Evolutionary conservation across 2,797 vertebrate species (phyloP).

Genomic region (Sebastes taczanowskii): DNA sequence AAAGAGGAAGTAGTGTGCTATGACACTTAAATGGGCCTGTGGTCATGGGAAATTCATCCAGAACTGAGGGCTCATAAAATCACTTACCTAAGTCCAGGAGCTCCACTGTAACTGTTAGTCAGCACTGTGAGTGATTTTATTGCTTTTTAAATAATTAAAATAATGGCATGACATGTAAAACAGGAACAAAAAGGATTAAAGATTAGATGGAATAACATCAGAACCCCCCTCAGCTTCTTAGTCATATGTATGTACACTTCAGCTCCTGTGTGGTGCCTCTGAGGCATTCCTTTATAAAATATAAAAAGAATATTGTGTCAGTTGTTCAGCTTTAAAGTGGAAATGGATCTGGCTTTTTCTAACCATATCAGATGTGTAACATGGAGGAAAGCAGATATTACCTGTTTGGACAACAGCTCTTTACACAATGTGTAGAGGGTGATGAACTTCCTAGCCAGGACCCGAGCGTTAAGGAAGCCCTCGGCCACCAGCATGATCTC

Average conservation of each 20-base stretch:
- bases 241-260: conserved; percentile 32
- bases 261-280: not conserved
- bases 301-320: conserved; percentile 1
- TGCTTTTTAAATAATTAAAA: conserved; percentile 40
- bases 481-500: conserved; percentile 98
- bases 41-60: conserved; percentile 51
- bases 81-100: conserved; percentile 21
- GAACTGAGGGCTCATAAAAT: conserved; percentile 54
- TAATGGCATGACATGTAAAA: conserved; percentile 26
- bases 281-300: not conserved
- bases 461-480: conserved; percentile 90
- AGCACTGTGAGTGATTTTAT: conserved; percentile 35
- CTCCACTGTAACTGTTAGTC: conserved; percentile 32
- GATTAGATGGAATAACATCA: conserved; percentile 24
- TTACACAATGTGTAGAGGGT: conserved; percentile 94
- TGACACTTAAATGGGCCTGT: conserved; percentile 36
- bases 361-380: not conserved
- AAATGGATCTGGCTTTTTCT: not conserved
- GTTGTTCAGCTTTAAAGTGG: conserved; percentile 8
- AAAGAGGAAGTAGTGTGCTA: conserved; percentile 39
- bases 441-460: conserved; percentile 93
- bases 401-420: conserved; percentile 97
- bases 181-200: conserved; percentile 21
- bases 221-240: conserved; percentile 17
- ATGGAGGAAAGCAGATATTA: conserved; percentile 49